Evolutionary conservation across 1,140 invertebrate genomes (phyloP).

Genomic region (Zaprionus vittiger): DNA sequence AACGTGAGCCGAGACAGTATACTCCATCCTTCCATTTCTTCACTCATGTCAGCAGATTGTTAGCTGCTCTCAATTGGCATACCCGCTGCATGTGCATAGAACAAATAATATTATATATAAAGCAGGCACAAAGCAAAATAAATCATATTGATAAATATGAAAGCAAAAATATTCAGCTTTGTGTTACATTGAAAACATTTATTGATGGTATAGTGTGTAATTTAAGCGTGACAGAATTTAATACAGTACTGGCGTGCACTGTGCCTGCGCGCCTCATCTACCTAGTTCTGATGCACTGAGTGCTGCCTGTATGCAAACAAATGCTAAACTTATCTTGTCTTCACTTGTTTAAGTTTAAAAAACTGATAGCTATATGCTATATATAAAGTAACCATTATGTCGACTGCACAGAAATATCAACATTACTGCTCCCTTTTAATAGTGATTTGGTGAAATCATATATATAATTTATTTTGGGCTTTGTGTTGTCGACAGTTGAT

Average conservation of each 20-base stretch:
- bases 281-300: neutral
- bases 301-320: neutral
- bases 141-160: neutral
- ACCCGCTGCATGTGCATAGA: neutral
- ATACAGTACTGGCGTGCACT: conserved; percentile 19
- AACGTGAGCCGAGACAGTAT: no score
- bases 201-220: conserved; percentile 46
- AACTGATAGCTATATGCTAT: no score
- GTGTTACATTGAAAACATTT: conserved; percentile 49
- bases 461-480: conserved; percentile 45
- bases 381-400: no score
- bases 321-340: no score
- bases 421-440: no score
- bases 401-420: no score
- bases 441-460: conserved; percentile 50
- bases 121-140: neutral
- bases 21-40: no score
- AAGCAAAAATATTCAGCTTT: conserved; percentile 52
- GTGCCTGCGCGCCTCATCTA: conserved; percentile 5
- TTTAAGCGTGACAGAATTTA: conserved; percentile 29
- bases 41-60: no score
- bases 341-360: no score
- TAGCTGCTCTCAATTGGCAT: neutral
- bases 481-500: conserved; percentile 18
- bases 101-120: neutral